Evolutionary conservation across 2,888 invertebrate species (phyloP), one percentile per base, ranked within the genome.

Genomic region (Oscheius sp.): DNA sequence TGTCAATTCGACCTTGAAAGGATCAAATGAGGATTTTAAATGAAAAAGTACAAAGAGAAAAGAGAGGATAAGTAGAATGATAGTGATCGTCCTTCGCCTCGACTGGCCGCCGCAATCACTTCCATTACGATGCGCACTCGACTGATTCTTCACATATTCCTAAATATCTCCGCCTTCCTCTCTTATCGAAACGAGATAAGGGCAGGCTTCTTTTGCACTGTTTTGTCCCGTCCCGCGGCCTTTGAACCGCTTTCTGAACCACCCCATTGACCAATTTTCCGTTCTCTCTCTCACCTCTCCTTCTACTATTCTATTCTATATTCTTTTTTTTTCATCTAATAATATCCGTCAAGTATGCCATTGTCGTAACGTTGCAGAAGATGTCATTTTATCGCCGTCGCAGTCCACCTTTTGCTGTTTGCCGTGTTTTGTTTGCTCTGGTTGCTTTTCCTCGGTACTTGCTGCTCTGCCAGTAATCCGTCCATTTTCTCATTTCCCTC

Each of bases 61-160:
- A 21, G 18, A 21, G 55, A 16, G 59, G 21, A 41, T 23, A 12
- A 64, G 18, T 27, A 66, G 49, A 25, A 49, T 66, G 66, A 66
- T 66, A 66, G 66, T 23, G 66, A 66, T 66, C 66, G 66, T 49
- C 66, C 66, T 66, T 66, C 66, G 66, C 29, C 61, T 45, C 21
- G 25, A 52, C 66, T 13, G 52, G 16, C 66, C 66, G 66, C 66
- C 66, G 66, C 66, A 66, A 66, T 66, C 66, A 66, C 49, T 64
- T 46, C 64, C 64, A 46, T 64, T 64, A 49, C 64, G 46, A 49
- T 64, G 49, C 49, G 46, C 23, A 45, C 29, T 23, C 43, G n/a
- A 55, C 55, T 23, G 55, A 23, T 25, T 9, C 55, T 49, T 49
- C 49, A 49, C 6, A 49, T 21, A 49, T 49, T 49, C 9, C 9